Evolutionary conservation across 2,888 invertebrate species (phyloP), one percentile per base, ranked within the genome.

Genomic region (Cheilosia soror): DNA sequence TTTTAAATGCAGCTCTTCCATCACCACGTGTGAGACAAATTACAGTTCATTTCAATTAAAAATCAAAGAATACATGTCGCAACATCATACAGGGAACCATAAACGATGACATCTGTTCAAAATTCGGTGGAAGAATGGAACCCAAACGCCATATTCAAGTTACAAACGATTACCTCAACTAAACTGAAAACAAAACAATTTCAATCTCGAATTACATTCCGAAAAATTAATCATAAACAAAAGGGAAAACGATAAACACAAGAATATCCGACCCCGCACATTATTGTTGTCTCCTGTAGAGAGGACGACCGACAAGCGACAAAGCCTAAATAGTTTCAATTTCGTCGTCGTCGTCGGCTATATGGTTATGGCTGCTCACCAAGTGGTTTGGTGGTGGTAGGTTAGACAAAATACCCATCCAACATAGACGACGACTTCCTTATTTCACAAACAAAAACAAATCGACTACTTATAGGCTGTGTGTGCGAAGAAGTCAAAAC

Each of bases 181-280:
- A 31, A 78, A 78, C 20, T 15, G 15, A 78, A 83, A 83, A 72
- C 62, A 75, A 84, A 84, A 79, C 58, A 69, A 79, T 65, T 79
- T 79, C 83, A 79, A 79, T 79, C 79, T 84, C 83, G 53, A 57
- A 84, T 84, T 84, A 84, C 79, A 79, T 84, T 84, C 69, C 83
- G 69, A 75, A 75, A 69, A 84, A 79, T 79, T 79, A 75, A 79
- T 79, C 79, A 84, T 84, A 84, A 84, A 84, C 75, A 84, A 79
- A 66, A 69, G 69, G 78, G 79, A 68, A 75, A 75, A 58, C 79
- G 55, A 79, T 79, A 84, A 84, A 75, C 63, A 79, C 69, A 29
- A 40, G 73, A 79, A 83, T 53, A 78, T n/a, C 13, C 68, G 83
- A 83, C 51, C 68, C 77, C 73, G 58, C 2, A 72, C 37, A 68